These are phyloP conservation scores for Pipistrellus kuhlii DNA, from an alignment of 2,797 vertebrate genomes.

Conservation along the genomic window DNA sequence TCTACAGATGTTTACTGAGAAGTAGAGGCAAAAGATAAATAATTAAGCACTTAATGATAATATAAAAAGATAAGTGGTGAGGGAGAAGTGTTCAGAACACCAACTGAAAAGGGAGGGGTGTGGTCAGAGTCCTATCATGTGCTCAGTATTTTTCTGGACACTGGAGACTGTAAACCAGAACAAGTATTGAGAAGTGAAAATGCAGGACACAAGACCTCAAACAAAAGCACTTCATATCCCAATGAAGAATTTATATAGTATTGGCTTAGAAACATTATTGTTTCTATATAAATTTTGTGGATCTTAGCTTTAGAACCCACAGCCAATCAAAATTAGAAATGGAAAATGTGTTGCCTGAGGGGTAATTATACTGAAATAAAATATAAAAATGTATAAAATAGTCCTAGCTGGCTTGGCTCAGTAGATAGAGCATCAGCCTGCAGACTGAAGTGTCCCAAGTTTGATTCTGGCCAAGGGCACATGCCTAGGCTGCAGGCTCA, in stretches of 20 bases:
- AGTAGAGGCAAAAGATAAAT: not conserved
- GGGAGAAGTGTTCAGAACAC: not conserved
- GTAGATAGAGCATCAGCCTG: no score
- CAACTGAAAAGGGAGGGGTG: not conserved
- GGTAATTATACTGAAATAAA: not conserved
- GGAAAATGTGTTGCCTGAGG: not conserved
- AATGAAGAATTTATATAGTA: not conserved
- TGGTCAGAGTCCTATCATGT: not conserved
- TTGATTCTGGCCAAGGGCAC: no score
- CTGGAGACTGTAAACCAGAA: not conserved
- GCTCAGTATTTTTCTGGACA: not conserved
- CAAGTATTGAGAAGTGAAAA: not conserved
- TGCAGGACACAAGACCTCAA: not conserved
- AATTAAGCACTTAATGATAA: not conserved
- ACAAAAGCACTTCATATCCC: not conserved
- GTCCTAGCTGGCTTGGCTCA: no score
- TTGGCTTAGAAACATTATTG: not conserved
- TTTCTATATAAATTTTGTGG: no score
- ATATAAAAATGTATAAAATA: conserved; percentile 1
- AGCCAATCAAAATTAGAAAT: conserved; percentile 39
- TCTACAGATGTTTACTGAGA: not conserved
- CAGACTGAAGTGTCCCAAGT: no score
- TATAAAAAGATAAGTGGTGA: not conserved
- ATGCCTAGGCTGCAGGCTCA: no score
- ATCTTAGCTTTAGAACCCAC: not conserved